Evolutionary conservation across 2,797 vertebrate species (phyloP).

Genomic region (Notolepis coatsorum): DNA sequence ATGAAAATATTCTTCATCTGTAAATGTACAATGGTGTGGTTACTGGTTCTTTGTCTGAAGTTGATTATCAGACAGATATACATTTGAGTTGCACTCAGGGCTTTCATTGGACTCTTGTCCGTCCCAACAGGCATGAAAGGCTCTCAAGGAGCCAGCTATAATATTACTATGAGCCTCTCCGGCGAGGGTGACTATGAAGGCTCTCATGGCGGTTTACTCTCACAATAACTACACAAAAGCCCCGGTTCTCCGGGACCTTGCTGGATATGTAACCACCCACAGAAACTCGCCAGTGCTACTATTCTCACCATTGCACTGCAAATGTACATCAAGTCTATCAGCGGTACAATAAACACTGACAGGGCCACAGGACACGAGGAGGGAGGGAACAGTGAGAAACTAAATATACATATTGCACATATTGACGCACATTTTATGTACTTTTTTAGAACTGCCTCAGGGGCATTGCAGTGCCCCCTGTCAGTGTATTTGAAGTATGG

Average conservation of each 20-base stretch:
- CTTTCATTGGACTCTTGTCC: conserved; percentile 61
- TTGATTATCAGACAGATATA: conserved; percentile 44
- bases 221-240: conserved; percentile 67
- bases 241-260: conserved; percentile 65
- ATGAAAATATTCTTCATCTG: too few species aligned
- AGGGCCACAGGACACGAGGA: conserved; percentile 60
- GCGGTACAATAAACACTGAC: conserved; percentile 59
- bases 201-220: conserved; percentile 72
- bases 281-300: conserved; percentile 32
- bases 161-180: conserved; percentile 72
- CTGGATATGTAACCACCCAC: conserved; percentile 52
- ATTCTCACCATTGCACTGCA: conserved; percentile 23
- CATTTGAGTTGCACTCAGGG: conserved; percentile 63
- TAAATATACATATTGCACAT: too few species aligned
- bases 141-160: conserved; percentile 60
- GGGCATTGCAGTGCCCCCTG: conserved; percentile 59
- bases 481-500: conserved; percentile 78
- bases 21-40: too few species aligned
- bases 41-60: too few species aligned
- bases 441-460: conserved; percentile 66
- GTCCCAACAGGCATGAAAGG: conserved; percentile 55
- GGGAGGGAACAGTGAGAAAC: conserved; percentile 50
- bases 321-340: conserved; percentile 33
- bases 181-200: conserved; percentile 65
- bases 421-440: conserved; percentile 71